Conservation (phyloP, 2,888 invertebrate genomes). For the Yponomeuta evonymella region DNA sequence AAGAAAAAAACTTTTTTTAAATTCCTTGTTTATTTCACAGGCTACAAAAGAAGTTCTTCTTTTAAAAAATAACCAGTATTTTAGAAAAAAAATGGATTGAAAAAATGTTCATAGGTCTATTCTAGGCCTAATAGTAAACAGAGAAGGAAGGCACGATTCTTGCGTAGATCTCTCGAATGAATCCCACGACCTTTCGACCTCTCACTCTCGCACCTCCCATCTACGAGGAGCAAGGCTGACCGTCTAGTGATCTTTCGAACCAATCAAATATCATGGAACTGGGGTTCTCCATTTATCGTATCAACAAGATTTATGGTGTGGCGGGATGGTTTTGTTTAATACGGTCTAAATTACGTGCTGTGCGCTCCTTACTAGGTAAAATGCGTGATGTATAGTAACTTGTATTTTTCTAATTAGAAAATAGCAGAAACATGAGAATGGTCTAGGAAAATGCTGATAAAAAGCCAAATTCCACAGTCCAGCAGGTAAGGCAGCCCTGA, state of each 20-base stretch:
- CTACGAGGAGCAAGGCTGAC: neutral
- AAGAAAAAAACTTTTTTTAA: no score
- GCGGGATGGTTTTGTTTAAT: neutral
- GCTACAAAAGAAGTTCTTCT: no score
- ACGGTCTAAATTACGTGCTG: neutral
- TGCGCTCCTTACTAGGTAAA: neutral
- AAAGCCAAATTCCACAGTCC: no score
- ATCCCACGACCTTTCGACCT: constrained; percentile 25
- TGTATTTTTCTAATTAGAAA: neutral
- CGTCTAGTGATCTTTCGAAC: neutral
- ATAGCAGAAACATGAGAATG: neutral
- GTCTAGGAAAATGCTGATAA: no score
- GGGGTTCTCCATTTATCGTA: neutral
- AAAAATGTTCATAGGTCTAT: neutral
- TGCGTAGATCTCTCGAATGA: constrained; percentile 14
- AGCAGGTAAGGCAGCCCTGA: neutral
- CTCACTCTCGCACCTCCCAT: constrained; percentile 15
- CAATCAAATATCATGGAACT: neutral
- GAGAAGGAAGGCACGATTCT: constrained; percentile 12
- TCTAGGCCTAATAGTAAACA: constrained; percentile 5
- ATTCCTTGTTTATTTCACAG: no score
- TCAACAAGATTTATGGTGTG: neutral
- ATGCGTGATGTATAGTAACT: neutral
- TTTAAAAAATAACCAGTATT: no score
- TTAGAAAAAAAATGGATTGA: neutral